Percentiles rank a stretch among this genome's conserved stretches.
Evolutionary conservation across 2,888 invertebrate genomes (phyloP).

Genomic region (Allygus modestus): DNA sequence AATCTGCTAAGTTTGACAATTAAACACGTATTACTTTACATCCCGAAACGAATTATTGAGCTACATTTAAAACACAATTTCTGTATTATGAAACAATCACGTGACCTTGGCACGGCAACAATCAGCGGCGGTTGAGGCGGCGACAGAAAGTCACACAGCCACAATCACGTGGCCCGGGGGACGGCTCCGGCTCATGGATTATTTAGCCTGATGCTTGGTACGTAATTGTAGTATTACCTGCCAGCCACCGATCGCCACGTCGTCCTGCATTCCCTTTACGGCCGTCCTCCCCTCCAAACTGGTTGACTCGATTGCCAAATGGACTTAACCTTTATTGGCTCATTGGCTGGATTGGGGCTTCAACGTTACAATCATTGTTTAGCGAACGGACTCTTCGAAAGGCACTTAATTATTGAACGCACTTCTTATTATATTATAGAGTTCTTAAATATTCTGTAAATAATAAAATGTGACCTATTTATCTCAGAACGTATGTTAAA

Average conservation of each 20-base stretch:
- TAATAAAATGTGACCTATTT: no score
- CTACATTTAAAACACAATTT: no score
- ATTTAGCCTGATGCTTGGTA: neutral
- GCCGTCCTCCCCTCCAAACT: conserved; percentile 12
- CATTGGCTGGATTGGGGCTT: neutral
- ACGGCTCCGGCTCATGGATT: conserved; percentile 39
- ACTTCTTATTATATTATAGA: no score
- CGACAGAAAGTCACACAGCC: conserved; percentile 2
- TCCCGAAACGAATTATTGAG: no score
- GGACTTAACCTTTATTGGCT: neutral
- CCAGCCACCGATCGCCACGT: conserved; percentile 4
- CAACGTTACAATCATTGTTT: neutral
- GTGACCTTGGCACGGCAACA: neutral
- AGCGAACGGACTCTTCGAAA: no score
- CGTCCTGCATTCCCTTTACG: conserved; percentile 39
- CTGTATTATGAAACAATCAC: neutral
- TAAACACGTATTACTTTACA: no score
- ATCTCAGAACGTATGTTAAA: no score
- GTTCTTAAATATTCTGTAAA: no score
- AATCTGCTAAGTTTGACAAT: no score
- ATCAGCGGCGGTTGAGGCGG: neutral
- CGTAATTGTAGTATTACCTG: conserved; percentile 24
- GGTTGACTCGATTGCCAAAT: neutral
- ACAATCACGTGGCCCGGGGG: conserved; percentile 26
- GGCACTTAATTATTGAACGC: no score